Evolutionary conservation across 2,888 invertebrate species (phyloP).

Genomic region (Hanleya hanleyi): DNA sequence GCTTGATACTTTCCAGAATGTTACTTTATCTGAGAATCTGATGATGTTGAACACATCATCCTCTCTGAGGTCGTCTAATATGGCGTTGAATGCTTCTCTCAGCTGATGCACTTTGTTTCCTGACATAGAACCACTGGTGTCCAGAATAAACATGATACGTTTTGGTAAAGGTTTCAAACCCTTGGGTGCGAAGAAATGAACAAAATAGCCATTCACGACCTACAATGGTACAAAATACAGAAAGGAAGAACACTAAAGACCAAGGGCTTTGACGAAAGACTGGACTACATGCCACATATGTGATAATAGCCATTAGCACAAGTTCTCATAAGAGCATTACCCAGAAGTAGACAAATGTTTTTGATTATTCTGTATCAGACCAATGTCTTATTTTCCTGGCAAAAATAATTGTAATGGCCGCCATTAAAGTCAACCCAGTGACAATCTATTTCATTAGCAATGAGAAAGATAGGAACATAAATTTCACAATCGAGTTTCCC

Average conservation of each 20-base stretch:
- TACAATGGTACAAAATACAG: conserved; percentile 34
- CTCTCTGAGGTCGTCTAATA: conserved; percentile 51
- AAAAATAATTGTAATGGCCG: too few species aligned
- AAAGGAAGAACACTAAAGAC: neutral
- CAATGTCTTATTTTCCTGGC: too few species aligned
- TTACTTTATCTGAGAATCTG: conserved; percentile 38
- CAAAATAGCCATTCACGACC: conserved; percentile 80
- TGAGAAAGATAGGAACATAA: too few species aligned
- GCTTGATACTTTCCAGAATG: conserved; percentile 20
- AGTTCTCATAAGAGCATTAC: too few species aligned
- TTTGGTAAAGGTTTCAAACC: conserved; percentile 74
- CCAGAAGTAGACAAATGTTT: too few species aligned
- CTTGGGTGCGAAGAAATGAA: conserved; percentile 83
- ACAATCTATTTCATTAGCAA: too few species aligned
- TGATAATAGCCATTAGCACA: too few species aligned
- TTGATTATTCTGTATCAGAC: too few species aligned
- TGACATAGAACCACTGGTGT: conserved; percentile 84
- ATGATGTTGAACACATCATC: conserved; percentile 60
- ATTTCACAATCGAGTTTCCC: too few species aligned
- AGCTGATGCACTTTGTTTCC: conserved; percentile 81
- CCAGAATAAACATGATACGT: conserved; percentile 83
- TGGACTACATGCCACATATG: too few species aligned
- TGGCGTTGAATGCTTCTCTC: conserved; percentile 63
- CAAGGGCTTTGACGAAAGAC: too few species aligned
- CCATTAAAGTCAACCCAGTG: too few species aligned